A percentile compares a stretch with the other conserved stretches of the same genome.
Evolutionary conservation across 2,113 vertebrate genomes (phyloP).

Genomic region (Paedocypris sp.): DNA sequence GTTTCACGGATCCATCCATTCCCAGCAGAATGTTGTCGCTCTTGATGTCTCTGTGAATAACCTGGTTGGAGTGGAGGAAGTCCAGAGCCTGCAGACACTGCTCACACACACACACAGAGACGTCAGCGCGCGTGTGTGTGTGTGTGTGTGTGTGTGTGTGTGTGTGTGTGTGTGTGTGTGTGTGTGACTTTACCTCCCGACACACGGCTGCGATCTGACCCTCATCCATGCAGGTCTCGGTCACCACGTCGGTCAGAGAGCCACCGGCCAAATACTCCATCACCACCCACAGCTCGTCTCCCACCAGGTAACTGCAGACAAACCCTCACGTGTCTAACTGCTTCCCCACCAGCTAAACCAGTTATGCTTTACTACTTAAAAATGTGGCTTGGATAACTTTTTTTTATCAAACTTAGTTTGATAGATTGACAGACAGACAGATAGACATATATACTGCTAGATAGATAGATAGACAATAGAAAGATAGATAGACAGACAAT

Average conservation of each 20-base stretch:
- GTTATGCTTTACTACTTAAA: no score
- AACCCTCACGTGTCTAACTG: no score
- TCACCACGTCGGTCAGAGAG: conserved; percentile 93
- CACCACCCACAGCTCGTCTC: conserved; percentile 96
- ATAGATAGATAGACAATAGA: no score
- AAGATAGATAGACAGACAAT: no score
- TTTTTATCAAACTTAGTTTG: no score
- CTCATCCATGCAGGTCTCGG: conserved; percentile 98
- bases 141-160: neutral
- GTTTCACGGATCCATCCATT: conserved; percentile 95
- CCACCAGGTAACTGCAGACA: conserved; percentile 80
- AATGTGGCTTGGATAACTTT: no score
- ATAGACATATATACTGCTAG: no score
- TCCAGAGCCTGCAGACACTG: conserved; percentile 97
- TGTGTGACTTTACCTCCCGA: conserved; percentile 73
- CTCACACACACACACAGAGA: conserved; percentile 20
- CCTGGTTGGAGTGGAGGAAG: conserved; percentile 96
- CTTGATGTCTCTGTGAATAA: conserved; percentile 97
- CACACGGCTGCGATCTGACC: conserved; percentile 98
- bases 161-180: neutral
- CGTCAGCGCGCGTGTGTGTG: neutral
- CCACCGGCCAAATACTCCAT: conserved; percentile 98
- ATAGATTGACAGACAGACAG: no score
- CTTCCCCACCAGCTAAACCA: no score
- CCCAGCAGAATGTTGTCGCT: conserved; percentile 97